phyloP scores from a whole-genome alignment of 1,140 invertebrate genomes.

The Nebria ingens region DNA sequence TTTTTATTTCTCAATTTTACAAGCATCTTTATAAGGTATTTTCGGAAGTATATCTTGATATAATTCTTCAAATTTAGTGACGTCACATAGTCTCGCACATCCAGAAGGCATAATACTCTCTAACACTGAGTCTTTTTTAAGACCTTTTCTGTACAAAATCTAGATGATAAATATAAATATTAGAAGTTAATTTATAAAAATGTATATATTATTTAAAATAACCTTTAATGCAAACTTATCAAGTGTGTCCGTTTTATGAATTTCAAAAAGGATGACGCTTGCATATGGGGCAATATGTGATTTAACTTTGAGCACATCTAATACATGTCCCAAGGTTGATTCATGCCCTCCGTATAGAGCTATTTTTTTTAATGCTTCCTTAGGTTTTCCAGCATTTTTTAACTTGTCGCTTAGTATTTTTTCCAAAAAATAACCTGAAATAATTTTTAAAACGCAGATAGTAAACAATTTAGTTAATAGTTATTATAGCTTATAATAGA shows the following conservation, averaged over 20 bases:
- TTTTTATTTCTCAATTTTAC: too few relatives aligned
- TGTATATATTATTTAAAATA: background rate
- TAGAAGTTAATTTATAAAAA: background rate
- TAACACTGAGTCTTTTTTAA: background rate
- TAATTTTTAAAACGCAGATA: background rate
- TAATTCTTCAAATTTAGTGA: background rate
- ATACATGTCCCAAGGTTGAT: constrained; percentile 12
- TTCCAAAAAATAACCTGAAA: background rate
- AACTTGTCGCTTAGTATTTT: background rate
- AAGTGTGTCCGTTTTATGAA: constrained; percentile 14
- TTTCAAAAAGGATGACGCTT: constrained; percentile 14
- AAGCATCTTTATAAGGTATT: background rate
- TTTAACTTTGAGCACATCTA: constrained; percentile 12
- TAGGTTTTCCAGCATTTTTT: background rate
- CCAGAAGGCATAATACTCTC: background rate
- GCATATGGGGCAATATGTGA: constrained; percentile 14
- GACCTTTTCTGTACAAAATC: background rate
- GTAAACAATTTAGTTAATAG: background rate
- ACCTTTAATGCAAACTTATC: background rate
- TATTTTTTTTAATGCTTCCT: background rate
- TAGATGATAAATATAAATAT: background rate
- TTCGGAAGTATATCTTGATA: background rate
- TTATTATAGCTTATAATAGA: background rate
- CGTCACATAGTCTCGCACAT: background rate
- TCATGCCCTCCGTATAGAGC: constrained; percentile 2